A percentile compares a stretch with the other conserved stretches of the same genome.
Conservation (phyloP, 2,797 vertebrate genomes). For the Pygocentrus nattereri region DNA sequence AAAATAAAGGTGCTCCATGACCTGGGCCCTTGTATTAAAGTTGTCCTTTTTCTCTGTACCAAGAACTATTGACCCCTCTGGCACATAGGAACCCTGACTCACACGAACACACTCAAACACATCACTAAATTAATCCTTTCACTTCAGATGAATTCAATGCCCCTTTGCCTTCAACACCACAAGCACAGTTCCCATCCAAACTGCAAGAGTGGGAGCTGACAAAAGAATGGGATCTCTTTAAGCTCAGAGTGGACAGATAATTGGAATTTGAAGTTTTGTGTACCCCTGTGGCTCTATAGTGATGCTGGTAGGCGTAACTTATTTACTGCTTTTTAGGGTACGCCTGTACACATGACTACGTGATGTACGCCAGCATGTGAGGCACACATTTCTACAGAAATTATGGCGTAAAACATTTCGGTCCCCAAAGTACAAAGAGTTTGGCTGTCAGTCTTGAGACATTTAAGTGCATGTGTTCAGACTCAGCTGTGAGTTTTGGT, state of each 20-base stretch:
- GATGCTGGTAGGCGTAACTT: not conserved
- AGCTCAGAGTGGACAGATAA: not conserved
- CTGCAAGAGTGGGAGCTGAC: not conserved
- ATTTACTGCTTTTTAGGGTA: not conserved
- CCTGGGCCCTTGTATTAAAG: too few relatives aligned
- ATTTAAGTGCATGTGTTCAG: not conserved
- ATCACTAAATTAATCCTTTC: too few relatives aligned
- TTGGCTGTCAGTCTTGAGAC: not conserved
- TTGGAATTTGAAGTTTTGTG: not conserved
- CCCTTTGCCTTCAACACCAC: not conserved
- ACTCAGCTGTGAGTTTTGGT: conserved; percentile 9
- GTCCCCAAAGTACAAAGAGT: not conserved
- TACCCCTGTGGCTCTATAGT: not conserved
- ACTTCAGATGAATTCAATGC: not conserved
- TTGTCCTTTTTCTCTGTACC: not conserved
- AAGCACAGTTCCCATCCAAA: not conserved
- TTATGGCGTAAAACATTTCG: not conserved
- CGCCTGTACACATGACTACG: not conserved
- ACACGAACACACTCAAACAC: not conserved
- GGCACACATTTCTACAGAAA: not conserved
- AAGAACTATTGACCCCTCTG: not conserved
- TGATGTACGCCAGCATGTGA: not conserved
- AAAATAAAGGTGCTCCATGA: too few relatives aligned
- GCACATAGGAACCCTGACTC: not conserved
- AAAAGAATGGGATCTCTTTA: not conserved